Evolutionary conservation across 2,113 vertebrate species (phyloP), one percentile per base, ranked within the genome.

Genomic region (Malurus elegans): DNA sequence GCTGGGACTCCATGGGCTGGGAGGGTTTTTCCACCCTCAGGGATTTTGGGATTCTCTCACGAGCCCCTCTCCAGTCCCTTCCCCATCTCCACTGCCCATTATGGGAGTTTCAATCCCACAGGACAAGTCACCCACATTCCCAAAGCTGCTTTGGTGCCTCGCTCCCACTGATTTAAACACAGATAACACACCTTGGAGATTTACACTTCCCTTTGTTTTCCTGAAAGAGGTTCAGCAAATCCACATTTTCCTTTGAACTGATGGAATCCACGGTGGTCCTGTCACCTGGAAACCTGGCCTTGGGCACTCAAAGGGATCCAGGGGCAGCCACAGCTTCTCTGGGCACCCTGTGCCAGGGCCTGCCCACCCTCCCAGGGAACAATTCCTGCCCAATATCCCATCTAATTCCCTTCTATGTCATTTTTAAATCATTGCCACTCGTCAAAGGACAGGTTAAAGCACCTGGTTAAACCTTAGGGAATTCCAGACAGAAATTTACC

Each of bases 1-100:
- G 73, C 57, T 62, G 2, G 74, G 9, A 5, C 29, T 32, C 0
- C 2, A 0, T 32, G 45, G 13, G 6, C 74, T 62, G 7, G 34
- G 4, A 64, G 6, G 4, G 4, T 18, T 53, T 10, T 34, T 3
- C 60, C 75, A 65, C 4, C 48, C 25, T 6, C 76, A 7, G 57
- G 48, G 23, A 26, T 47, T 1, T 10, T 4, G 34, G 28, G 7
- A 15, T 64, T 64, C 69, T 73, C 32, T 21, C 20, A 1, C 32
- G 57, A 7, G 38, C 5, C 36, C 31, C 4, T 24, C n/a, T 44
- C 50, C 70, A 50, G 10, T 26, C 53, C 54, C 45, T 16, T 40
- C 25, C 34, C 34, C 48, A 42, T 10, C 57, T 42, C 57, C 24
- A 1, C 0, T 47, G 24, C 18, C n/a, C 24, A 20, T 45, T 21